Evolutionary conservation across 2,113 vertebrate species (phyloP).

Genomic region (Erinaceus europaeus): DNA sequence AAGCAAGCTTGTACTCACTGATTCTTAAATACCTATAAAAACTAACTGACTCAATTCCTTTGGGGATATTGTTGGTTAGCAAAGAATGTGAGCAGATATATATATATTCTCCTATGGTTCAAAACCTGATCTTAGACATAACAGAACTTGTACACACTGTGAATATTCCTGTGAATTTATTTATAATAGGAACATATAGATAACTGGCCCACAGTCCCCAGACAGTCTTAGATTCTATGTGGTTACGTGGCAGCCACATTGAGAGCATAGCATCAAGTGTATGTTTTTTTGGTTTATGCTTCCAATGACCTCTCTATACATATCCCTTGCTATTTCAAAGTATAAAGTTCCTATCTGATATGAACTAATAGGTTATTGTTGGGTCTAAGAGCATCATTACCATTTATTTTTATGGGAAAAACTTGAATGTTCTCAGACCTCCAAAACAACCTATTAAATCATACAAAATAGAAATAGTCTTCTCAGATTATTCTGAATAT

Average conservation of each 20-base stretch:
- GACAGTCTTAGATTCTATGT: not conserved
- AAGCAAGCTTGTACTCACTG: no score
- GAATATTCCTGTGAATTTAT: not conserved
- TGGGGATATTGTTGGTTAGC: not conserved
- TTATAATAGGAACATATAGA: not conserved
- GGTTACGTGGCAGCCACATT: not conserved
- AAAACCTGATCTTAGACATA: not conserved
- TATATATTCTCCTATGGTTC: not conserved
- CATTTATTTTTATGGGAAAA: not conserved
- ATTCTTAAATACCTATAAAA: slow-evolving; percentile 35
- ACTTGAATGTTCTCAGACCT: not conserved
- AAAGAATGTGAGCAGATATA: not conserved
- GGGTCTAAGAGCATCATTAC: not conserved
- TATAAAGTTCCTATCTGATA: not conserved
- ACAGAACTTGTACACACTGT: not conserved
- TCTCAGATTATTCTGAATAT: no score
- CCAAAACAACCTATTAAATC: not conserved
- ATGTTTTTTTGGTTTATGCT: not conserved
- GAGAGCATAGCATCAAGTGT: not conserved
- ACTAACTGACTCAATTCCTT: not conserved
- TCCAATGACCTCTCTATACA: no score
- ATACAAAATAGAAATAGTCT: not conserved
- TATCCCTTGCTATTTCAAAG: not conserved
- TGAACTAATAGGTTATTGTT: not conserved
- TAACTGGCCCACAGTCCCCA: not conserved